Percentiles rank a stretch among this genome's conserved stretches.
These are phyloP conservation scores for Triops longicaudatus DNA, from an alignment of 1,140 invertebrate species.

Conservation along the genomic window DNA sequence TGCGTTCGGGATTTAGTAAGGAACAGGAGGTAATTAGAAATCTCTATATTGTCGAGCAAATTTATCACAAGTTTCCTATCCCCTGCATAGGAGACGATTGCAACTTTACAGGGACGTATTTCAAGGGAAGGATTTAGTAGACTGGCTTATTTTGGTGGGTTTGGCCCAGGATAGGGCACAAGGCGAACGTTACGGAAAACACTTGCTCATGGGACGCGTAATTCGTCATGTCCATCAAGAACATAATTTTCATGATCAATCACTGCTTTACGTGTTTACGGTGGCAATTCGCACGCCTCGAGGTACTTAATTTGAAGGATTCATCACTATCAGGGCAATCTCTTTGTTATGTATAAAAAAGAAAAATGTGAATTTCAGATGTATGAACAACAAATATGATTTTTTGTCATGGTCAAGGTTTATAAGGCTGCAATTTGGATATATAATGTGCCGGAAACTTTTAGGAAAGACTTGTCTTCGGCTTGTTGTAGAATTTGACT, in stretches of 20 bases:
- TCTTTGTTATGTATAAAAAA: neutral
- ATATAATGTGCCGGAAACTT: neutral
- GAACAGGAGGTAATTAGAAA: constrained; percentile 50
- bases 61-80: neutral
- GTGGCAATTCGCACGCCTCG: constrained; percentile 2
- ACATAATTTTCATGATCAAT: constrained; percentile 61
- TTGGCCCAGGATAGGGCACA: constrained; percentile 63
- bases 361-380: neutral
- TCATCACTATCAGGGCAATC: neutral
- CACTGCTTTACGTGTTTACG: constrained; percentile 43
- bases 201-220: constrained; percentile 70
- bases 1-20: constrained; percentile 69
- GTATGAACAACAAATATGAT: neutral
- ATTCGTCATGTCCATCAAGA: constrained; percentile 69
- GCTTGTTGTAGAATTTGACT: neutral
- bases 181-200: constrained; percentile 69
- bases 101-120: constrained; percentile 69
- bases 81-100: constrained; percentile 52
- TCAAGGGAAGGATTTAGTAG: constrained; percentile 68
- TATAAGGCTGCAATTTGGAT: neutral
- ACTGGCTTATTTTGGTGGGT: constrained; percentile 74
- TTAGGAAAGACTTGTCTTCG: neutral
- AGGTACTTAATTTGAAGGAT: neutral
- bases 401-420: neutral
- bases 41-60: neutral